A percentile compares a stretch with the other conserved stretches of the same genome.
Conservation (phyloP, 2,797 vertebrate genomes). For the Ceryle rudis region DNA sequence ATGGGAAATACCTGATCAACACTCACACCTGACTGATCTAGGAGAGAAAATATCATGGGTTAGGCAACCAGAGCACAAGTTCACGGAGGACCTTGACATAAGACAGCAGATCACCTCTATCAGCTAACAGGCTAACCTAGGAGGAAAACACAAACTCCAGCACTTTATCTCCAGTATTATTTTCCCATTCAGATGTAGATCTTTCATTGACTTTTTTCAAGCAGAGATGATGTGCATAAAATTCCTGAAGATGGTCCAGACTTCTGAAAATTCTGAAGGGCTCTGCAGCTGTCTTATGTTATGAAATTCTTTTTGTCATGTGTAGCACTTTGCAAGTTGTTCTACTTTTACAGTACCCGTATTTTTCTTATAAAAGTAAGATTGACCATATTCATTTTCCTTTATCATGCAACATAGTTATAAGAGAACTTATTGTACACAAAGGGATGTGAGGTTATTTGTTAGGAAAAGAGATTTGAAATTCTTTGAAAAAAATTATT, state of each 20-base stretch:
- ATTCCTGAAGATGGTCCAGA: not conserved
- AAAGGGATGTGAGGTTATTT: not conserved
- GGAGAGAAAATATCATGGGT: not conserved
- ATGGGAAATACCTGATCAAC: not conserved
- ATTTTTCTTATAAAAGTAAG: not conserved
- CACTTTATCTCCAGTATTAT: not conserved
- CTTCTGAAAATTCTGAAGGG: not conserved
- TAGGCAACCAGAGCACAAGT: not conserved
- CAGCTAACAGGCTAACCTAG: not conserved
- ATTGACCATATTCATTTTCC: not conserved
- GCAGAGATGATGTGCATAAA: not conserved
- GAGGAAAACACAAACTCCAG: not conserved
- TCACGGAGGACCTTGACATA: fast-evolving
- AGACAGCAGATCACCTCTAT: not conserved
- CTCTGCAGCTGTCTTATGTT: not conserved
- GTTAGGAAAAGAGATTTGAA: not conserved
- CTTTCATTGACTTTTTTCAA: not conserved
- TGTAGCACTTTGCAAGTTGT: not conserved
- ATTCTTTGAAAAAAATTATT: not conserved
- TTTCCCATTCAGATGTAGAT: not conserved
- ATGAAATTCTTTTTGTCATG: not conserved
- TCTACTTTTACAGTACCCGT: not conserved
- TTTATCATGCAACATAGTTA: not conserved
- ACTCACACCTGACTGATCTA: not conserved
- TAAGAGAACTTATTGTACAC: not conserved